These are phyloP conservation scores for Caenorhabditis angaria DNA, from an alignment of 2,888 invertebrate species.

Conservation along the genomic window DNA sequence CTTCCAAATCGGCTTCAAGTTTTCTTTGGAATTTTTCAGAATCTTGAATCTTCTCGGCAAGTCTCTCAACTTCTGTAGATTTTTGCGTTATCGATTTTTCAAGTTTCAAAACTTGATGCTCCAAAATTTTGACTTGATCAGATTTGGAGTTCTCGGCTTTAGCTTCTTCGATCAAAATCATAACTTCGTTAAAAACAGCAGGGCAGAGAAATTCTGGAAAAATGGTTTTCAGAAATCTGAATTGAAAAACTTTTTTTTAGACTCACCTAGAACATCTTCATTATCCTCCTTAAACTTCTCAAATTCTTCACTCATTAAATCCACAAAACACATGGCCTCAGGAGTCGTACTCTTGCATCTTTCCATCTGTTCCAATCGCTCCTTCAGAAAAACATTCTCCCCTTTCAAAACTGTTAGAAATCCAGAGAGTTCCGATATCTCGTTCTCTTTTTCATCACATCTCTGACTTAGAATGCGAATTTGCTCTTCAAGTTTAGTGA, in stretches of 20 bases:
- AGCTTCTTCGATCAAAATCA: constrained; percentile 21
- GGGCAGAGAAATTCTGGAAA: constrained; percentile 32
- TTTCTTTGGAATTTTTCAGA: constrained; percentile 27
- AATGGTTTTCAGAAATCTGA: no score
- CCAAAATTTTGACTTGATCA: constrained; percentile 26
- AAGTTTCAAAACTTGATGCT: constrained; percentile 21
- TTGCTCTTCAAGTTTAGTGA: constrained; percentile 18
- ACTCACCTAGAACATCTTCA: constrained; percentile 13
- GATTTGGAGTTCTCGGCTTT: constrained; percentile 19
- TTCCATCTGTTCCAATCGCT: constrained; percentile 4
- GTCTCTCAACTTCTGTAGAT: background rate
- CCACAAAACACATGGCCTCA: constrained; percentile 26
- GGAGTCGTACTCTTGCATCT: constrained; percentile 8
- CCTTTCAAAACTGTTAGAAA: constrained; percentile 16
- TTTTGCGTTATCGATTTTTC: background rate
- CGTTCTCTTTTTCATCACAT: constrained; percentile 35
- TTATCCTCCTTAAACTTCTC: constrained; percentile 24
- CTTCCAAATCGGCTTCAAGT: constrained; percentile 16
- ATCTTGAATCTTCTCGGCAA: background rate
- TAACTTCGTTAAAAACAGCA: constrained; percentile 20
- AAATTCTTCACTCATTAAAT: constrained; percentile 29
- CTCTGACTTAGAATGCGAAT: background rate
- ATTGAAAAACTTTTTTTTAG: background rate
- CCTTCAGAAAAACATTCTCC: constrained; percentile 23
- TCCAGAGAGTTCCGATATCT: constrained; percentile 21